Evolutionary conservation across 2,888 invertebrate genomes (phyloP), one percentile per base, ranked within the genome.

Genomic region (Drosophila tanythrix): DNA sequence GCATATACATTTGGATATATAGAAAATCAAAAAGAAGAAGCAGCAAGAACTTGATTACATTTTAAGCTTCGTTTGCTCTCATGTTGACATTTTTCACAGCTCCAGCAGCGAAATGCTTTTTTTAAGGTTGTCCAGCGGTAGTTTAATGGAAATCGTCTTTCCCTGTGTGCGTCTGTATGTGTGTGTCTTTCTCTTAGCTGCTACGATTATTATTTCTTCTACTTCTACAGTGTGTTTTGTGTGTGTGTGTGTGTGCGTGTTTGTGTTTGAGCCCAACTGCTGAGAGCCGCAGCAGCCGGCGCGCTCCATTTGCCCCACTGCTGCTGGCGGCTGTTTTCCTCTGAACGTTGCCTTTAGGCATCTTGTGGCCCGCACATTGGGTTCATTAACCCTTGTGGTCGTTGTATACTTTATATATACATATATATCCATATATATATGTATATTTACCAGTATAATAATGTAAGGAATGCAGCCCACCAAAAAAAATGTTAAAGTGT

Each of bases 351-450:
- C 74, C 73, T 66, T 51, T 58, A 76, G 71, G 71, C 66, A 68
- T 68, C 76, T 76, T 64, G 65, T 68, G 46, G 53, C 64, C 70
- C 64, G 62, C 69, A 64, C 70, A 67, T 69, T 64, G 76, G 74
- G 85, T 88, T 86, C 85, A 88, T 86, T 87, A 86, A 76, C 76
- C 85, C 82, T 71, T 83, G 79, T 64, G 70, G 77, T 74, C 66
- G 56, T 51, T 50, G 33, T 52, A 52, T 25, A 61, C 61, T 56
- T 48, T 38, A 67, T 25, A 69, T 62, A 68, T 29, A 29, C 1
- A 57, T 0, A 57, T 4, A 29, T 0, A 57, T 4, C n/a, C 13
- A 6, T 21, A 11, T 15, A 15, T 50, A 59, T 61, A 58, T 57
- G 58, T 67, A 72, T 55, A 68, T 66, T 46, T 51, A n/a, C 11